Base-by-base conservation (phyloP, 2,888 invertebrate genomes). In the Ceratothoa steindachneri region DNA sequence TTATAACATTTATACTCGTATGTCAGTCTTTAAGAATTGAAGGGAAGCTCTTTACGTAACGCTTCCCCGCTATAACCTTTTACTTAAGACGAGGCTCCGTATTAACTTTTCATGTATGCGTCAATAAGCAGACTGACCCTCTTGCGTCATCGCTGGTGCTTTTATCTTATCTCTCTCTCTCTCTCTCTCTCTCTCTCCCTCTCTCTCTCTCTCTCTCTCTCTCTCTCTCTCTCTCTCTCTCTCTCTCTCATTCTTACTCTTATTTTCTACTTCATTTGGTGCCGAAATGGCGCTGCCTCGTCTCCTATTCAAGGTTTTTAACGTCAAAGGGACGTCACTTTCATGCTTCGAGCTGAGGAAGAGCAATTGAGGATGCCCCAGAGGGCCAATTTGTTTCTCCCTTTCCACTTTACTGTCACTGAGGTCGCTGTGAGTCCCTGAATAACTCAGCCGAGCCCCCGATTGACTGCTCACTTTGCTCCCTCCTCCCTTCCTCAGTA, bases 371-470 rank as follows among this genome's bases (percentile, higher is more conserved):
- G 7, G 55, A 22, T 7, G 5, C 55, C 24, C 55, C 24, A 55
- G 19, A 55, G n/a, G 55, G 5, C 55, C 24, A 55, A 55, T 55
- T 55, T 22, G 55, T 55, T 55, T 55, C 55, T 22, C 55, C 55
- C 55, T 55, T 22, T 19, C 55, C 55, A 19, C 55, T 55, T 55
- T 55, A 55, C 55, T 55, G 55, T 55, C 55, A 55, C 55, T 19
- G 55, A 55, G 55, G 55, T 55, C 55, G 55, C 12, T 55, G 24
- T 19, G 55, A 55, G 55, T 22, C 12, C 55, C 55, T 55, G 55
- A 55, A 55, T 55, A 55, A 55, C 55, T 55, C 55, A 55, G 55
- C 55, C 19, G 15, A 55, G 55, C 55, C 55, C 19, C 55, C 55
- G 15, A 55, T 55, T 55, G 55, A 55, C 55, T 55, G 41, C 41